Base-by-base conservation (phyloP, 2,888 invertebrate genomes). In the Drosophila anceps region DNA sequence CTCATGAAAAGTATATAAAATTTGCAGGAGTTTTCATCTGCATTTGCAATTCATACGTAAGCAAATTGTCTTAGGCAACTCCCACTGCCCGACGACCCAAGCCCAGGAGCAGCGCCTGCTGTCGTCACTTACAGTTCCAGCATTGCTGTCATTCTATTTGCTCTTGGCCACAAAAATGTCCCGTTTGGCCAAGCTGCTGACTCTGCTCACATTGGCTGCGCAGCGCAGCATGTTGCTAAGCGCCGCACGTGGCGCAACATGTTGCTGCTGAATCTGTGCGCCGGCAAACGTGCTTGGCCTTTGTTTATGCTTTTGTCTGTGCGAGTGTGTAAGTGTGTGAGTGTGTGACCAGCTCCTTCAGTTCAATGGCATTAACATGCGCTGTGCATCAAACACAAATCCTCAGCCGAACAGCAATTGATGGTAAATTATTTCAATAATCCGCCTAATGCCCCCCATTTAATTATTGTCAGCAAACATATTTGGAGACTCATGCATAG, bases 41-140 rank as follows among this genome's bases (percentile, higher is more conserved):
- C 84, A 84, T 84, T 82, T 77, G 81, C 68, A 83, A 81, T 81
- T 83, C 81, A 83, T 76, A 79, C 81, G 57, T 65, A 64, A 60
- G 65, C 58, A 73, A 77, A 75, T 80, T 73, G 80, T 77, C 78
- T 76, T 69, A 55, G 67, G 67, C 68, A 66, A 15, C 63, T 57
- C 44, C 69, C 69, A 57, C 59, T 64, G 62, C 18, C 41, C 10
- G 31, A 7, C 6, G 0, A n/a, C n/a, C n/a, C n/a, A 12, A n/a
- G 7, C n/a, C 29, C 29, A 29, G 6, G 13, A n/a, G 15, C 67
- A 37, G 12, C 54, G 54, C 1, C 27, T 35, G 55, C 54, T 37
- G 35, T 41, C 8, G 58, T 55, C 55, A 27, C n/a, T 35, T 15
- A 46, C 73, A 46, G 33, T 27, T 15, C 37, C 73, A 59, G 39